Base-by-base conservation (phyloP, 2,113 vertebrate species). In the Forbesichthys agassizii region DNA sequence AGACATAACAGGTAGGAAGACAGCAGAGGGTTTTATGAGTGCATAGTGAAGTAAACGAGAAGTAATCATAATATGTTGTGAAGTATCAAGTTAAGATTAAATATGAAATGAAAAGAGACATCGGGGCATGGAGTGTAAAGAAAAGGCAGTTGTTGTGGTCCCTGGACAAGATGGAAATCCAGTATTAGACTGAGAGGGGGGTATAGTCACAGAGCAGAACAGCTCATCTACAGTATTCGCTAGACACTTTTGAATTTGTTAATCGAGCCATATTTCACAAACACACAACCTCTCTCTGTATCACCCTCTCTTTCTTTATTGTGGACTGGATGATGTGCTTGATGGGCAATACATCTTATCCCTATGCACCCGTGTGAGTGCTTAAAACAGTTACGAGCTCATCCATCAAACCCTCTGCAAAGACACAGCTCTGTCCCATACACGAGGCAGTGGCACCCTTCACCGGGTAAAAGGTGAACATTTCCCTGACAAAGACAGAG, bases 321-420 rank as follows among this genome's bases (percentile, higher is more conserved):
- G 60, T 10, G 12, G 51, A 13, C 8, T 9, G 57, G 64, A 80
- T 73, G 71, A 84, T 77, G 57, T 70, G 74, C 69, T 48, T 74
- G 77, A 85, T 80, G 68, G 84, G 78, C 61, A 33, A 88, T 86
- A 69, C 55, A 79, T 84, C 81, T 85, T 77, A 64, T 73, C 75
- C 80, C 71, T 52, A 70, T 36, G 33, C 68, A 51, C 76, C 75
- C 71, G 48, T 72, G 78, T 77, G 79, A 81, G 75, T 73, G 80
- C 69, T 81, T 81, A 78, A 82, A 86, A 74, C 74, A 55, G 75
- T 88, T 86, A 80, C 57, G 59, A 81, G 75, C 77, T 84, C 86
- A 87, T 87, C 86, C 65, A 87, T 88, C 85, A 88, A 60, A 27
- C 47, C 8, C 71, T 71, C 61, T 48, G 61, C 73, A 46, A 3